Evolutionary conservation across 2,888 invertebrate species (phyloP), one percentile per base, ranked within the genome.

Genomic region (Synanthedon andrenaeformis): DNA sequence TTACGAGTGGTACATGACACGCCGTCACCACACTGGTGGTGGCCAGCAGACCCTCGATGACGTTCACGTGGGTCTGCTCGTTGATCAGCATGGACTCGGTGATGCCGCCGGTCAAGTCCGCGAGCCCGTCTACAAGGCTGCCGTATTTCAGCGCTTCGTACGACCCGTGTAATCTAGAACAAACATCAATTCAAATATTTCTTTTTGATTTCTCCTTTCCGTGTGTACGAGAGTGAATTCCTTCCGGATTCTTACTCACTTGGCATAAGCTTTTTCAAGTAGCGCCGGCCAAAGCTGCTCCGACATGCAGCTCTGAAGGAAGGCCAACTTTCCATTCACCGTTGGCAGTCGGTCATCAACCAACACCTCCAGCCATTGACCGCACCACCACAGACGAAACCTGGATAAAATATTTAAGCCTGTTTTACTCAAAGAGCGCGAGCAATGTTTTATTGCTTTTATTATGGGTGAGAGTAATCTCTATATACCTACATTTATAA

Each of bases 111-210:
- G 96, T 94, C 41, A 97, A 88, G 79, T 96, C 96, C 0, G 95
- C 94, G 53, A 97, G 82, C 1, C 96, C 96, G 72, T 96, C 96
- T 57, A 96, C 83, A 11, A 95, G 86, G 50, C 94, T 95, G n/a
- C 96, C 96, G 70, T 97, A 97, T 71, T 96, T 96, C 1, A 97
- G 85, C 0, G 96, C 96, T 80, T 97, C 96, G 79, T 97, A 97
- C 0, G 96, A 96, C 4, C 96, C 96, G 71, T 96, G 96, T 54
- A 97, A 81, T 81, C 96, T 74, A 12, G 59, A 5, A 17, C 35
- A 52, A 17, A 52, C 23, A n/a, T n/a, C n/a, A n/a, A n/a, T n/a
- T n/a, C n/a, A n/a, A n/a, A n/a, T n/a, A n/a, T n/a, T n/a, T n/a
- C n/a, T n/a, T n/a, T n/a, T n/a, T n/a, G n/a, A n/a, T n/a, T n/a